Conservation (phyloP, 1,140 invertebrate species). For the Ceratoteleas bidentatus region DNA sequence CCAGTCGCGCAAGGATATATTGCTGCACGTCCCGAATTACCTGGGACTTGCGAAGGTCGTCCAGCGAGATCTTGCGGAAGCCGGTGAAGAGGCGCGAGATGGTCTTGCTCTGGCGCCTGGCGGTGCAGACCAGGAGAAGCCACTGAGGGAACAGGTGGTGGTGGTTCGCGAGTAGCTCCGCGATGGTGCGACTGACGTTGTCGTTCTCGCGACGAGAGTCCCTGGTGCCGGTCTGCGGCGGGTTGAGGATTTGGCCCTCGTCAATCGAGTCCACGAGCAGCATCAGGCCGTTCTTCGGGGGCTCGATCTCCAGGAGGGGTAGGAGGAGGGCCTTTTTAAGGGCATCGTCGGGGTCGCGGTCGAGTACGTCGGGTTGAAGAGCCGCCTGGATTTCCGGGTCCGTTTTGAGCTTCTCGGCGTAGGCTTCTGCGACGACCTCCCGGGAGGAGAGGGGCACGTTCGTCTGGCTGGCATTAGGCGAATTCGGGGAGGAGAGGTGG, state of each 20-base stretch:
- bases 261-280: slow-evolving; percentile 96
- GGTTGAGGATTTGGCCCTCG: slow-evolving; percentile 83
- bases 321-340: slow-evolving; percentile 94
- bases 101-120: slow-evolving; percentile 91
- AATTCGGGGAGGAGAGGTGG: slow-evolving; percentile 67
- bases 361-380: slow-evolving; percentile 86
- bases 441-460: slow-evolving; percentile 69
- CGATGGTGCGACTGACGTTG: slow-evolving; percentile 87
- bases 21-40: slow-evolving; percentile 96
- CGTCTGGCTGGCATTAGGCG: slow-evolving; percentile 51
- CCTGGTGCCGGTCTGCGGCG: slow-evolving; percentile 73
- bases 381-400: slow-evolving; percentile 89
- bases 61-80: slow-evolving; percentile 95
- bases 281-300: slow-evolving; percentile 91
- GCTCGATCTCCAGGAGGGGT: slow-evolving; percentile 91
- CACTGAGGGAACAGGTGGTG: slow-evolving; percentile 96
- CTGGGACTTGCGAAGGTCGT: slow-evolving; percentile 94
- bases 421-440: slow-evolving; percentile 86
- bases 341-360: slow-evolving; percentile 93
- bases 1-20: slow-evolving; percentile 94
- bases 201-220: slow-evolving; percentile 79
- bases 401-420: slow-evolving; percentile 88
- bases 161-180: slow-evolving; percentile 92
- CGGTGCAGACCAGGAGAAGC: slow-evolving; percentile 95
- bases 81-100: slow-evolving; percentile 96